Conservation (phyloP, 2,797 vertebrate species). For the Myotis findleyi region DNA sequence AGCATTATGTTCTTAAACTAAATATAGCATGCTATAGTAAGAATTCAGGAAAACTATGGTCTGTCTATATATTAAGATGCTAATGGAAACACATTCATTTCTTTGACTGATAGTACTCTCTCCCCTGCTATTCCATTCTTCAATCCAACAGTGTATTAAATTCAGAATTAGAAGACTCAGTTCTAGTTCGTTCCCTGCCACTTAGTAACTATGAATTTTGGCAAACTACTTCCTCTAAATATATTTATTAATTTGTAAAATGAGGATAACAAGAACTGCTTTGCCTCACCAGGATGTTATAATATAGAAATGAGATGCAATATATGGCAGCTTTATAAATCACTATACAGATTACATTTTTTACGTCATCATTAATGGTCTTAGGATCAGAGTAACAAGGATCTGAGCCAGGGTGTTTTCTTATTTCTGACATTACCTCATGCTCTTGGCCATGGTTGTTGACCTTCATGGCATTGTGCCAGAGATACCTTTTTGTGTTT, state of each 20-base stretch:
- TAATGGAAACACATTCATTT: conserved; percentile 4
- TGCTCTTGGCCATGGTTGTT: conserved; percentile 54
- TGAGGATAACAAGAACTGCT: background rate
- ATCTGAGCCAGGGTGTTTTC: conserved; percentile 61
- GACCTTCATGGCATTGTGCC: conserved; percentile 72
- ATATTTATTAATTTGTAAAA: conserved; percentile 27
- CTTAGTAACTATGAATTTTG: conserved; percentile 8
- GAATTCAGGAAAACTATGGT: background rate
- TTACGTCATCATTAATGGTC: background rate
- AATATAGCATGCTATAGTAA: background rate
- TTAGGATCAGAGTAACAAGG: conserved; percentile 15
- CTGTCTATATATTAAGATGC: background rate
- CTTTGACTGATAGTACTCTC: background rate
- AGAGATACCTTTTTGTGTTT: conserved; percentile 73
- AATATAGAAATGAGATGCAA: background rate
- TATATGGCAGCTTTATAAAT: background rate
- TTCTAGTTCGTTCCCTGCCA: background rate
- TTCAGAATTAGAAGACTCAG: conserved; percentile 5
- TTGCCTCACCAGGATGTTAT: background rate
- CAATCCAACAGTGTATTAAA: background rate
- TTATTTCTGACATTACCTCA: conserved; percentile 75
- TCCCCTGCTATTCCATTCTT: conserved; percentile 10
- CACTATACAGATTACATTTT: conserved; percentile 25
- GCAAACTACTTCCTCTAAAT: background rate
- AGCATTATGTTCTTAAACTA: background rate